These are phyloP conservation scores for Oplegnathus fasciatus DNA, from an alignment of 2,113 vertebrate genomes.

Conservation along the genomic window DNA sequence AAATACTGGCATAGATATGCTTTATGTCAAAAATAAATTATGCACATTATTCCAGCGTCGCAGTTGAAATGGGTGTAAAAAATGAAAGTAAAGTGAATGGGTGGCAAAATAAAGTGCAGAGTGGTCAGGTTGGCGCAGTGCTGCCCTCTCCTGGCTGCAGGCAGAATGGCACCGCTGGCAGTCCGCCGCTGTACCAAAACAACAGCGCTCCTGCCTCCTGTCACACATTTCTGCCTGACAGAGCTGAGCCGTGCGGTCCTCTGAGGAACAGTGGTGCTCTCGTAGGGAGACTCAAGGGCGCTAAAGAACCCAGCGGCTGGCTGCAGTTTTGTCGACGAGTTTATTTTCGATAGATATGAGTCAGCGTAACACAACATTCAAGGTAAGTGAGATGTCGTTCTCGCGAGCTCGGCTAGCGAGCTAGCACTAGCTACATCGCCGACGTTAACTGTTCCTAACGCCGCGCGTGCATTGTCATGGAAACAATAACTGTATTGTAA, in stretches of 20 bases:
- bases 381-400: conserved; percentile 65
- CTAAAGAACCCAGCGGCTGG: not conserved
- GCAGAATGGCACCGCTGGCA: not conserved
- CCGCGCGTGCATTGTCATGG: conserved; percentile 39
- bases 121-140: not conserved
- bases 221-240: conserved; percentile 34
- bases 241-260: not conserved
- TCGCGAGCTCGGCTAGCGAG: conserved; percentile 24
- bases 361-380: conserved; percentile 42
- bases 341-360: conserved; percentile 70
- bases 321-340: conserved; percentile 11
- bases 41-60: not conserved
- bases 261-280: not conserved
- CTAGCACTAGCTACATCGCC: conserved; percentile 47
- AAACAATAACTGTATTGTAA: not conserved
- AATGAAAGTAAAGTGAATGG: no score
- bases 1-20: not conserved
- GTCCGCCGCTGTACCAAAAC: conserved; percentile 22
- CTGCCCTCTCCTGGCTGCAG: conserved; percentile 27
- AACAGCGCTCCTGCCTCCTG: conserved; percentile 23
- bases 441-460: not conserved
- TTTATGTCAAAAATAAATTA: not conserved
- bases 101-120: no score
- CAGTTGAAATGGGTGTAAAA: not conserved
- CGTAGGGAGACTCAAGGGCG: not conserved